Conservation (phyloP, 2,888 invertebrate genomes). For the Caenorhabditis parvicauda region DNA sequence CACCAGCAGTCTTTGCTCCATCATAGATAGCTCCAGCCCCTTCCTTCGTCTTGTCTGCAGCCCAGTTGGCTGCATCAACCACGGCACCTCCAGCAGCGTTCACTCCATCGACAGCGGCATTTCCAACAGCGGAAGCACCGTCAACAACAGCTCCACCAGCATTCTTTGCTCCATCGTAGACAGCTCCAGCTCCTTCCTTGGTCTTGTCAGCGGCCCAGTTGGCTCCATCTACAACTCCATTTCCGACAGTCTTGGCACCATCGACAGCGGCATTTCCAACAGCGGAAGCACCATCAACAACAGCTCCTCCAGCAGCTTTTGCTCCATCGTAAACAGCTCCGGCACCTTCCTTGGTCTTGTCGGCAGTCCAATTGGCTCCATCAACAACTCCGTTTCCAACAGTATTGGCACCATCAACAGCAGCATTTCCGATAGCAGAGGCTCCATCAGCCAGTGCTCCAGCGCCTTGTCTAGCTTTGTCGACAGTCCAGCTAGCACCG, state of each 20-base stretch:
- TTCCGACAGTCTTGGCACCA: conserved; percentile 9
- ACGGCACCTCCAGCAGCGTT: conserved; percentile 5
- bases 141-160: not conserved
- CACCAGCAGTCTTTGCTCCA: conserved; percentile 3
- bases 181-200: conserved; percentile 1
- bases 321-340: conserved; percentile 6
- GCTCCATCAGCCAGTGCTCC: conserved; percentile 20
- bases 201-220: not conserved
- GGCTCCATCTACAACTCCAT: conserved; percentile 1
- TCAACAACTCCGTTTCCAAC: conserved; percentile 1
- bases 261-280: not conserved
- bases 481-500: conserved; percentile 11
- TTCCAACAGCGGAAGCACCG: not conserved
- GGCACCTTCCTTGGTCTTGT: not conserved
- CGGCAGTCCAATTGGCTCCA: not conserved
- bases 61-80: conserved; percentile 1
- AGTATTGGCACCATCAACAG: not conserved
- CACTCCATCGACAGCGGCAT: conserved; percentile 5
- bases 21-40: not conserved
- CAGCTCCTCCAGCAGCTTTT: conserved; percentile 1
- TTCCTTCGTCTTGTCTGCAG: not conserved
- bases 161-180: not conserved
- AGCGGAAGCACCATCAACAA: not conserved
- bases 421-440: not conserved
- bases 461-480: conserved; percentile 10